These are phyloP conservation scores for Astropecten irregularis DNA, from an alignment of 53 echinoderm and acorn worm species.

Conservation along the genomic window DNA sequence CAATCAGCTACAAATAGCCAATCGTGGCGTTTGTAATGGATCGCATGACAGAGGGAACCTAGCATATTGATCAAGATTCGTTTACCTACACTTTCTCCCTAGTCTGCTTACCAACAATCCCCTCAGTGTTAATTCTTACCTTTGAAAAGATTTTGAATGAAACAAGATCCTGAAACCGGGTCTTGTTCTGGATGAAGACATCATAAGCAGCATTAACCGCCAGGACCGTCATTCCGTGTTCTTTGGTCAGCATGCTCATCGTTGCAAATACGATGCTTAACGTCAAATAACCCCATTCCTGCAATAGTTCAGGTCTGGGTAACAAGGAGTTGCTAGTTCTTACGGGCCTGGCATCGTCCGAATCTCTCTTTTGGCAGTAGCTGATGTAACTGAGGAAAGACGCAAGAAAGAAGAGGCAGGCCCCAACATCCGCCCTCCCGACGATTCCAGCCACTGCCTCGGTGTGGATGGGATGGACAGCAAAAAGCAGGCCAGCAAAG, in stretches of 20 bases:
- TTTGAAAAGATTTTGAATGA: constrained; percentile 62
- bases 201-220: constrained; percentile 93
- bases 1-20: too few relatives aligned
- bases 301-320: not conserved
- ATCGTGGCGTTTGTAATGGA: too few relatives aligned
- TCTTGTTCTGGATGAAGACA: constrained; percentile 72
- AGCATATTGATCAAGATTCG: too few relatives aligned
- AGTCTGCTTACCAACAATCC: too few relatives aligned
- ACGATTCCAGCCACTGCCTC: constrained; percentile 98
- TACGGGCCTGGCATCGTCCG: not conserved
- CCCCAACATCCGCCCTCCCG: constrained; percentile 91
- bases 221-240: constrained; percentile 89
- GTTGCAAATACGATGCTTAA: constrained; percentile 47
- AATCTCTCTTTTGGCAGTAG: constrained; percentile 65
- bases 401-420: constrained; percentile 75
- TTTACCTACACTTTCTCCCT: too few relatives aligned
- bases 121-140: too few relatives aligned
- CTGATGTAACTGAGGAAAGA: constrained; percentile 82
- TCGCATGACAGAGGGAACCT: too few relatives aligned
- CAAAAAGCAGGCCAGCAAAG: constrained; percentile 72
- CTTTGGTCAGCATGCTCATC: constrained; percentile 89
- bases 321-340: not conserved
- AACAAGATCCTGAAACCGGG: constrained; percentile 50
- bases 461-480: constrained; percentile 89
- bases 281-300: constrained; percentile 38